Base-by-base conservation (phyloP, 2,888 invertebrate genomes). In the Plutella xylostella region DNA sequence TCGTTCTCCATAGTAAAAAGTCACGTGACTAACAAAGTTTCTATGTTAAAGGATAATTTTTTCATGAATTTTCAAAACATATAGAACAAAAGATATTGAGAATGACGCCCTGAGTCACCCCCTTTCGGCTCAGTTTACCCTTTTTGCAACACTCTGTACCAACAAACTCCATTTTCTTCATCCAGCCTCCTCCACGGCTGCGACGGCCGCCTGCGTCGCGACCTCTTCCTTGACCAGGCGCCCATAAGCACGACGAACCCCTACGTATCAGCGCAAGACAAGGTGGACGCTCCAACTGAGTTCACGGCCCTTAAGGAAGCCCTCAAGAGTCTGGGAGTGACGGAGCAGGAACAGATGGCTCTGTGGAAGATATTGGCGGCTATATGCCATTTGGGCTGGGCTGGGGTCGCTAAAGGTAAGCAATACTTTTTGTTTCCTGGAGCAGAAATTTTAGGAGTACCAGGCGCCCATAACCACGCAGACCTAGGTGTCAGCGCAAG, bases 321-420 rank as follows among this genome's bases (percentile, higher is more conserved):
- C 9, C 88, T 98, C 60, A 88, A 90, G 48, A 79, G 87, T 44
- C 80, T 98, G 18, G 90, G 89, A 1, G 88, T 97, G 20, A 88
- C 90, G 1, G 90, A 92, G 35, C 85, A 87, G 15, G 96, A 97
- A 52, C 90, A 92, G 57, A 90, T 92, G 64, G 90, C 92, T 0
- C 87, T 98, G 42, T 96, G 94, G 91, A 87, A 89, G 58, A 91
- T 96, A 34, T 78, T 98, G 56, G 96, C 96, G 0, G 94, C 97
- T n/a, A 92, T 98, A 47, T 94, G 95, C 65, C 98, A 98, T 77
- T 77, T 98, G 51, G 96, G 96, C 12, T 90, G 92, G 67, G 96
- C 93, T 21, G 93, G 94, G 1, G 92, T 91, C 42, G 87, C 89
- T 0, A 92, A 91, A 86, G 88, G 92, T 90, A 57, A 55, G 30